Conservation (phyloP, 2,888 invertebrate genomes). For the Eulithis testata region DNA sequence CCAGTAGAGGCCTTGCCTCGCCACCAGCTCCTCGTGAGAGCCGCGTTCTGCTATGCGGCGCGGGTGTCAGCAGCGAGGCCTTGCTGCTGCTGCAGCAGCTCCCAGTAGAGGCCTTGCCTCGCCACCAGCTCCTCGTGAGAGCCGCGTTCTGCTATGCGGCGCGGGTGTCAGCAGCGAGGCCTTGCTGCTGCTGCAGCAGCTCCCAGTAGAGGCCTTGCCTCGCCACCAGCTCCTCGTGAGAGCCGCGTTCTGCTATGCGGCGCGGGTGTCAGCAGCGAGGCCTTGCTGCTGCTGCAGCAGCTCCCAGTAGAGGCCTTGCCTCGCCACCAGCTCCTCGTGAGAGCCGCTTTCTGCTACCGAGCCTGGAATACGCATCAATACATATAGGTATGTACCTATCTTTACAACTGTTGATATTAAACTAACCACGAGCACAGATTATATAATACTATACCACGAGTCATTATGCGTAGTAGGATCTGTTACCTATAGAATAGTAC, state of each 20-base stretch:
- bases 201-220: slow-evolving; percentile 69
- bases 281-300: slow-evolving; percentile 63
- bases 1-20: slow-evolving; percentile 66
- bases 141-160: slow-evolving; percentile 58
- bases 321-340: slow-evolving; percentile 66
- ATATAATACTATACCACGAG: too few relatives aligned
- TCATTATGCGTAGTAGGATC: too few relatives aligned
- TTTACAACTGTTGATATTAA: too few relatives aligned
- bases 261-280: slow-evolving; percentile 39
- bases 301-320: slow-evolving; percentile 68
- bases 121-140: slow-evolving; percentile 68
- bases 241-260: slow-evolving; percentile 59
- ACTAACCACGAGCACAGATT: too few relatives aligned
- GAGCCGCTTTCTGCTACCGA: slow-evolving; percentile 71
- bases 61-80: slow-evolving; percentile 37
- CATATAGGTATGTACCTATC: too few relatives aligned
- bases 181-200: slow-evolving; percentile 63
- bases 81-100: slow-evolving; percentile 65
- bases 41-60: slow-evolving; percentile 48
- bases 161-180: slow-evolving; percentile 39
- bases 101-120: slow-evolving; percentile 67
- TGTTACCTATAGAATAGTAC: too few relatives aligned
- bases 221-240: slow-evolving; percentile 67
- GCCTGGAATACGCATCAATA: slow-evolving; percentile 50
- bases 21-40: slow-evolving; percentile 67